A percentile compares a stretch with the other conserved stretches of the same genome.
These are phyloP conservation scores for Chironomus tepperi DNA, from an alignment of 1,140 invertebrate genomes.

Conservation along the genomic window DNA sequence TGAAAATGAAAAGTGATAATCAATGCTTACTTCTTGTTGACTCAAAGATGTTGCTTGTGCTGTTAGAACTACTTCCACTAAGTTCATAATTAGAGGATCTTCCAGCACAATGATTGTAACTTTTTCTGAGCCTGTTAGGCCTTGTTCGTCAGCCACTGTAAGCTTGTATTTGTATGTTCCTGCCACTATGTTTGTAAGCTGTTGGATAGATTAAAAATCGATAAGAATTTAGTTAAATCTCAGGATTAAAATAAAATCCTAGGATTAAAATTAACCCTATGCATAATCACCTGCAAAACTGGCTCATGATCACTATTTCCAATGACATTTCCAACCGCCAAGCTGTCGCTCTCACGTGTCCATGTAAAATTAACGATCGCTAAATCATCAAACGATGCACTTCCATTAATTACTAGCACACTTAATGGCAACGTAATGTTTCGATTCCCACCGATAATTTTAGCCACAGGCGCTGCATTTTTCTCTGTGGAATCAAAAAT, in stretches of 20 bases:
- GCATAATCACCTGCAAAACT: conserved; percentile 57
- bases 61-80: conserved; percentile 73
- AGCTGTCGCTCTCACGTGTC: conserved; percentile 67
- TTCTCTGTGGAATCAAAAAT: conserved; percentile 52
- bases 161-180: conserved; percentile 83
- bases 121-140: conserved; percentile 65
- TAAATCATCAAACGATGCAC: conserved; percentile 78
- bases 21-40: conserved; percentile 62
- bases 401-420: conserved; percentile 75
- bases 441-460: conserved; percentile 71
- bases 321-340: conserved; percentile 75
- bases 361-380: conserved; percentile 77
- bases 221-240: too few species aligned
- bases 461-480: conserved; percentile 79
- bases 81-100: conserved; percentile 62
- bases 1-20: conserved; percentile 9
- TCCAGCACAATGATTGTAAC: conserved; percentile 78
- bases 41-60: conserved; percentile 62
- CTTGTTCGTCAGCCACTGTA: conserved; percentile 83
- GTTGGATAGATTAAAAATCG: conserved; percentile 32
- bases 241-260: too few species aligned
- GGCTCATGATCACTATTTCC: conserved; percentile 62
- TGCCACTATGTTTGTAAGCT: conserved; percentile 74
- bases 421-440: conserved; percentile 64
- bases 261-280: too few species aligned